Percentiles rank a stretch among this genome's conserved stretches.
These are phyloP conservation scores for Taxidea taxus DNA, from an alignment of 2,113 vertebrate species.

Conservation along the genomic window DNA sequence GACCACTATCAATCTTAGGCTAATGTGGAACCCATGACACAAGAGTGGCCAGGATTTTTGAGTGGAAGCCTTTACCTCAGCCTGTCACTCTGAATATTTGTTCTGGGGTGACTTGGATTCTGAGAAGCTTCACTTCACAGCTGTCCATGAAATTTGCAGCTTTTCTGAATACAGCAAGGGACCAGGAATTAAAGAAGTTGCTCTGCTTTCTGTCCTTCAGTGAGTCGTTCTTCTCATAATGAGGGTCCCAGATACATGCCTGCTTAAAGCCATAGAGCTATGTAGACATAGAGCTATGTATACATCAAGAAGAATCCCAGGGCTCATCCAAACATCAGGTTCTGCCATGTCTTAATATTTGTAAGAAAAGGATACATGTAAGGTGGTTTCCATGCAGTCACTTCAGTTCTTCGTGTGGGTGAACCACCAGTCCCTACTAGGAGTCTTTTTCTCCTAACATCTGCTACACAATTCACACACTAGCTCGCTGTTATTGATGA, in stretches of 20 bases:
- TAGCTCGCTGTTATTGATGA: background rate
- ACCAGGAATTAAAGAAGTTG: background rate
- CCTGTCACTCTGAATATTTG: background rate
- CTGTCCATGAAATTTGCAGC: background rate
- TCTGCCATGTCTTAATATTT: background rate
- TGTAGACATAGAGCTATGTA: background rate
- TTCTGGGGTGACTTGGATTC: background rate
- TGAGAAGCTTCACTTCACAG: background rate
- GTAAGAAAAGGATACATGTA: background rate
- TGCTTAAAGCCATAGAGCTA: background rate
- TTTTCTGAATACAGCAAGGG: background rate
- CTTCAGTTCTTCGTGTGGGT: background rate
- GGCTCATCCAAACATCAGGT: background rate
- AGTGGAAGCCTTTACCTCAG: background rate
- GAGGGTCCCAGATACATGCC: background rate
- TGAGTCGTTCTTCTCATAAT: background rate
- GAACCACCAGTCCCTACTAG: background rate
- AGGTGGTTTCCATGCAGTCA: background rate
- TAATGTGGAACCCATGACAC: background rate
- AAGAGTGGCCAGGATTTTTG: background rate
- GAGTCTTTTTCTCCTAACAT: background rate
- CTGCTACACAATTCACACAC: background rate
- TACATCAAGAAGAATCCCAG: background rate
- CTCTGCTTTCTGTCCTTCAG: background rate
- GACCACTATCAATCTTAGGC: background rate